Percentiles rank a stretch among this genome's conserved stretches.
Evolutionary conservation across 2,113 vertebrate species (phyloP).

Genomic region (Cynocephalus volans): DNA sequence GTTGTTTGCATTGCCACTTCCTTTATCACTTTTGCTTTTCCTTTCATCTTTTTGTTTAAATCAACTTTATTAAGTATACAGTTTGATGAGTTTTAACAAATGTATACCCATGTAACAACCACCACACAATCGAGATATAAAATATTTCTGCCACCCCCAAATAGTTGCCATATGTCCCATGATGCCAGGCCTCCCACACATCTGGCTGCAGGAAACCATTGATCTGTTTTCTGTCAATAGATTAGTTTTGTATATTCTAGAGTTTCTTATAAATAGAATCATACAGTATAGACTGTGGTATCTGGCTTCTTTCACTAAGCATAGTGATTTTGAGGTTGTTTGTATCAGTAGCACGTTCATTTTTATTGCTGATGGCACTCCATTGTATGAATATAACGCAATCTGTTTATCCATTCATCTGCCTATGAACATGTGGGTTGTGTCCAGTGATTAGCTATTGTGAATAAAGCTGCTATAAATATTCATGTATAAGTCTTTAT

Average conservation of each 20-base stretch:
- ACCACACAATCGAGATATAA: not conserved
- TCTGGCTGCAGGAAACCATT: not conserved
- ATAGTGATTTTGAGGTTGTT: not conserved
- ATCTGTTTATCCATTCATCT: not conserved
- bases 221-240: not conserved
- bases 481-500: not conserved
- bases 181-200: not conserved
- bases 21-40: not conserved
- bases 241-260: not conserved
- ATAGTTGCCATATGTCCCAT: not conserved
- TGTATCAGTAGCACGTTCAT: not conserved
- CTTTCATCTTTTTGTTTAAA: not conserved
- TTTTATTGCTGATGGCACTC: not conserved
- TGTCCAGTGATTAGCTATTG: not conserved
- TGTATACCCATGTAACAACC: not conserved
- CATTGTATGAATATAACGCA: not conserved
- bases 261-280: not conserved
- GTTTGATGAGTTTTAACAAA: conserved; percentile 41
- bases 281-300: not conserved
- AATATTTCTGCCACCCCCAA: not conserved
- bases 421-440: not conserved
- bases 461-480: not conserved
- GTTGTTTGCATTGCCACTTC: not conserved
- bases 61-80: not conserved
- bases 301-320: not conserved